Base-by-base conservation (phyloP, 1,140 invertebrate species). In the Drosophila pseudoananassae region DNA sequence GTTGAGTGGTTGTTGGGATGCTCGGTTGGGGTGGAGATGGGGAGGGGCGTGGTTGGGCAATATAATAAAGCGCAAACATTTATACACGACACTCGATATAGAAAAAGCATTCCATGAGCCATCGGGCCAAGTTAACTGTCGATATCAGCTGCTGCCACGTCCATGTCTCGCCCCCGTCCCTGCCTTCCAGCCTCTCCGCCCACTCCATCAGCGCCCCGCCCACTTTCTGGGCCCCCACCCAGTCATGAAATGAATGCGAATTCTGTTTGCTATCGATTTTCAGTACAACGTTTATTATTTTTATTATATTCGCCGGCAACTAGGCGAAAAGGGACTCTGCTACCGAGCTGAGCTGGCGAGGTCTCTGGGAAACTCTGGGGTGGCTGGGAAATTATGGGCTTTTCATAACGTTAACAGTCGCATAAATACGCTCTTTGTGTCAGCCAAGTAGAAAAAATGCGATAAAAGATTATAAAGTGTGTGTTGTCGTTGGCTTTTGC, bases 401-500 rank as follows among this genome's bases (percentile, higher is more conserved):
- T 91, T 91, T 90, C 88, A 90, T 90, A 90, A 90, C 83, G 88
- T 87, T 90, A 90, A 84, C 88, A 85, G 88, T 90, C 78, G 81
- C 76, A 88, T 91, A 91, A 91, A 91, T 91, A 91, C 85, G 68
- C 85, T 90, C 78, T 90, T 90, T 90, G 85, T 90, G 83, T 88
- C 83, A 90, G 90, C 81, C 76, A 83, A 78, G 73, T 90, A 89
- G 90, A 91, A 91, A 90, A 91, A 91, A 89, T 90, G 88, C 80
- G 90, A 91, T 91, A 91, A 91, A 91, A 91, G 90, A 91, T 91
- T 91, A 91, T 91, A 91, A 91, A 91, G 83, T 91, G 90, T 83
- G 79, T 88, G 59, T 83, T 75, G 43, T 63, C 46, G 66, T 50
- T 77, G 75, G 65, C 71, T 75, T 75, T 75, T 75, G 71, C 71